phyloP scores from a whole-genome alignment of 2,797 vertebrate genomes.

The Myotis findleyi region DNA sequence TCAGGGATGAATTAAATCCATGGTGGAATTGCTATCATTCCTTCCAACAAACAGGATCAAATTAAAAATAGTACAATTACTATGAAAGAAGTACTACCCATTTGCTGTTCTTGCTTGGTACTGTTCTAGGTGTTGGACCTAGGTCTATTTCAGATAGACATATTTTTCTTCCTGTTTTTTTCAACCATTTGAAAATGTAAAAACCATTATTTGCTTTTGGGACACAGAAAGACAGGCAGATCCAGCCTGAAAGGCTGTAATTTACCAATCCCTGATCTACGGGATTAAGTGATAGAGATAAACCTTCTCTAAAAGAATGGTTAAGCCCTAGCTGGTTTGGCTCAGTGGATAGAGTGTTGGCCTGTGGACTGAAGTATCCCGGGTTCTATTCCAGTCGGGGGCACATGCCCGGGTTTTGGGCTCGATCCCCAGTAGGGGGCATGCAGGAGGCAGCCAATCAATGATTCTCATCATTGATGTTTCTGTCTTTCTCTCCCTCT shows the following conservation, averaged over 20 bases:
- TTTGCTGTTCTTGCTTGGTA: background rate
- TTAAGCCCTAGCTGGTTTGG: background rate
- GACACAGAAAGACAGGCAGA: background rate
- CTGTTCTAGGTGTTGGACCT: background rate
- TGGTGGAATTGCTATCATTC: background rate
- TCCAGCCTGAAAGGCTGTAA: background rate
- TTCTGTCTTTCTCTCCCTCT: no score
- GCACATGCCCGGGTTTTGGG: no score
- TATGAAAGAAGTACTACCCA: background rate
- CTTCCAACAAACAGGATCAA: slow-evolving; percentile 1
- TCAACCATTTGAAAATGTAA: background rate
- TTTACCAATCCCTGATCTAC: background rate
- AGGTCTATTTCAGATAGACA: background rate
- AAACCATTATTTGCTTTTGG: background rate
- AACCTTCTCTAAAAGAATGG: background rate
- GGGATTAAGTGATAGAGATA: background rate
- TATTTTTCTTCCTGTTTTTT: background rate
- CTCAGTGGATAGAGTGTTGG: no score
- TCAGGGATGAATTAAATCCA: background rate
- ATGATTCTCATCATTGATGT: no score
- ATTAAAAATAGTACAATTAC: background rate
- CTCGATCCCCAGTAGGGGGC: no score
- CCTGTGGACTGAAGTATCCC: no score
- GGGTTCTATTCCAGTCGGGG: no score
- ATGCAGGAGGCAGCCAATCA: no score